Percentiles rank a stretch among this genome's conserved stretches.
phyloP scores from a whole-genome alignment of 2,797 vertebrate species.

The Galaxias olidus region DNA sequence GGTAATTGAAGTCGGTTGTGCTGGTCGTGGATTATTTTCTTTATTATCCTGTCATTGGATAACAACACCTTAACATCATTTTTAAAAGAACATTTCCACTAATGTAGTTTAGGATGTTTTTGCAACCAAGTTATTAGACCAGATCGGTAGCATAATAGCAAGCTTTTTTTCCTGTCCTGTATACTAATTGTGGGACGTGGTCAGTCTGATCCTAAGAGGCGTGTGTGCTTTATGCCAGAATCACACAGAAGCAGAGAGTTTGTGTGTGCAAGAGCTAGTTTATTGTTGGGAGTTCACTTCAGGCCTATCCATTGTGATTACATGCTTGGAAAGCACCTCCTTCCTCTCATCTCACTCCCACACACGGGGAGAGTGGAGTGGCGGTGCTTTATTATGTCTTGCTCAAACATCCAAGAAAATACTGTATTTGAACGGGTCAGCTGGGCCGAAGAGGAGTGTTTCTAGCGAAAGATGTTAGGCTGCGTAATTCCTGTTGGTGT shows the following conservation, averaged over 20 bases:
- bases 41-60: too few species aligned
- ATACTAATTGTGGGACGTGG: not conserved
- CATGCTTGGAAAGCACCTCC: not conserved
- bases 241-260: not conserved
- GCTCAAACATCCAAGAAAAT: not conserved
- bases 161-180: not conserved
- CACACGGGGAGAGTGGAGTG: not conserved
- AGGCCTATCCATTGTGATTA: not conserved
- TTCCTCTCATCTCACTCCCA: not conserved
- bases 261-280: slow-evolving; percentile 1
- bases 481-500: too few species aligned
- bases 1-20: too few species aligned
- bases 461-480: too few species aligned
- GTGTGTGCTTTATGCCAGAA: not conserved
- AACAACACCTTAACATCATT: too few species aligned
- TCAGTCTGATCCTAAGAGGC: not conserved
- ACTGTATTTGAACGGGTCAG: too few species aligned
- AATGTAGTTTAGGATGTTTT: too few species aligned
- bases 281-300: slow-evolving; percentile 13
- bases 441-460: not conserved
- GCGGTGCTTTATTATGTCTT: not conserved
- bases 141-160: not conserved
- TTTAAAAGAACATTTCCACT: too few species aligned
- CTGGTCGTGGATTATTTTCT: too few species aligned
- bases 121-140: not conserved